Evolutionary conservation across 2,888 invertebrate genomes (phyloP), one percentile per base, ranked within the genome.

Genomic region (Synanthedon andrenaeformis): DNA sequence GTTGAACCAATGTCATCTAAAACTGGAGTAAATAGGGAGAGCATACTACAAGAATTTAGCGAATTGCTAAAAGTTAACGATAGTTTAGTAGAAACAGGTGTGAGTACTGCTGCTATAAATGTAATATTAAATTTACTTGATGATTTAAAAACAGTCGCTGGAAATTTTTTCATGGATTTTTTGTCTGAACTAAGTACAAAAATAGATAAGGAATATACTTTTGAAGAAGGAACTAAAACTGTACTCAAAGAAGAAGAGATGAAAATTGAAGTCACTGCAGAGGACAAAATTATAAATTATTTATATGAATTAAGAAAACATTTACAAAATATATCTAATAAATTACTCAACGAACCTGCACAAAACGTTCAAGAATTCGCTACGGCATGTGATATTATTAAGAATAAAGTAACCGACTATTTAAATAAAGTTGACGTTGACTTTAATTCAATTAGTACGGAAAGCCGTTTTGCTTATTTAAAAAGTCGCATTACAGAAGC

Each of bases 401-500:
- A 49, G 1, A 49, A 49, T 19, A 49, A 23, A 49, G 11, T 49
- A 49, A 23, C 8, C 23, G 17, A 19, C 17, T 49, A 49, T 49
- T 17, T 49, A 19, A 17, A 49, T 17, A 49, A 49, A 49, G 10
- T 12, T 19, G 49, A 23, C 10, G 6, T 14, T 12, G 54, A 52
- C 42, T 19, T 12, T 17, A 23, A 28, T 6, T 51, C 52, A 13
- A 54, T 58, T 4, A 53, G 56, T n/a, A 56, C 51, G 4, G 55
- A 55, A 52, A 54, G 51, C 10, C 13, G 53, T n/a, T 54, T 69
- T 41, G 41, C 58, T 41, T 53, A 62, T 48, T 57, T 76, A 1
- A 64, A 63, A 52, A 57, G 54, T n/a, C 64, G 70, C 19, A 61
- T 73, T 4, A 56, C 58, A 12, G 62, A 65, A 41, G 63, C 76